A percentile compares a stretch with the other conserved stretches of the same genome.
Evolutionary conservation across 2,113 vertebrate genomes (phyloP).

Genomic region (Gymnarchus niloticus): DNA sequence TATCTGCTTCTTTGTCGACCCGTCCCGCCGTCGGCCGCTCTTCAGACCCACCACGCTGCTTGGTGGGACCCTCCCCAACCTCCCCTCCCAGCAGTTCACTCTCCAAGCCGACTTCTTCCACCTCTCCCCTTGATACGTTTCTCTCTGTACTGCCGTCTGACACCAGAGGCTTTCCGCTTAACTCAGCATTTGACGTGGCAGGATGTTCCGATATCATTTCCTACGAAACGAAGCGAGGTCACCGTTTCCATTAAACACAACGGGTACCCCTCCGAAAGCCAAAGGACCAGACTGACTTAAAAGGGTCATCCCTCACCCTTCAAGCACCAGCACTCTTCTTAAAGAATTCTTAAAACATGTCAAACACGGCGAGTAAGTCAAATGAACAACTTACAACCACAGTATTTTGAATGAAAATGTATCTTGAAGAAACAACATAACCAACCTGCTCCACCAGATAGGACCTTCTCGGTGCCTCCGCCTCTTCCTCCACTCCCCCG

Average conservation of each 20-base stretch:
- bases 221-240: constrained; percentile 40
- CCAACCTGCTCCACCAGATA: constrained; percentile 35
- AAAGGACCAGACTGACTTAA: not conserved
- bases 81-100: constrained; percentile 13
- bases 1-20: constrained; percentile 24
- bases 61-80: not conserved
- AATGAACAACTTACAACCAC: not conserved
- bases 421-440: not conserved
- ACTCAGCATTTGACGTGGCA: constrained; percentile 32
- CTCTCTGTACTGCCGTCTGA: constrained; percentile 28
- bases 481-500: constrained; percentile 40
- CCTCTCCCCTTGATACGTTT: not conserved
- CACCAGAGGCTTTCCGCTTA: constrained; percentile 30
- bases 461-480: constrained; percentile 59
- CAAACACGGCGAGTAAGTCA: not conserved
- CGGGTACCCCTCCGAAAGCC: not conserved
- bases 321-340: too few relatives aligned
- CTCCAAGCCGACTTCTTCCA: constrained; percentile 27
- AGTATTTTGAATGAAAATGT: not conserved
- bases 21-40: constrained; percentile 27
- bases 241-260: constrained; percentile 8
- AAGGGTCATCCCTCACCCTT: constrained; percentile 30
- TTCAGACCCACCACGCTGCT: constrained; percentile 4
- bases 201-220: constrained; percentile 41
- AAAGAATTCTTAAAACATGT: constrained; percentile 27